Base-by-base conservation (phyloP, 2,888 invertebrate species). In the Folsomia candida region DNA sequence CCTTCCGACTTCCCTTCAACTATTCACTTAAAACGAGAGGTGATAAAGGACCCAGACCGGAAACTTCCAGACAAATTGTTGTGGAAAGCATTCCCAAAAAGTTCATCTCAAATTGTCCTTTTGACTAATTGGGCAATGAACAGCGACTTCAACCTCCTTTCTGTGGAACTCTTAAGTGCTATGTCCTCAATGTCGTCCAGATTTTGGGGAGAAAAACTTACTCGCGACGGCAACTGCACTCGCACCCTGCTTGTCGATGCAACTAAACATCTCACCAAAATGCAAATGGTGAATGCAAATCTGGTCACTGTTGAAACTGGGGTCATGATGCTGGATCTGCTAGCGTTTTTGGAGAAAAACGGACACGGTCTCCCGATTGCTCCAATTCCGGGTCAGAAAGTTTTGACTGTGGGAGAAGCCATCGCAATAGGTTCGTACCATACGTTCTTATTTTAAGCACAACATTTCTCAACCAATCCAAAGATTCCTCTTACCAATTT, bases 51-150 rank as follows among this genome's bases (percentile, higher is more conserved):
- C 22, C 54, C 54, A 20, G 6, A 14, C n/a, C 54, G 54, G 6
- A 6, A 54, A 54, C 4, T 54, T 6, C 20, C 54, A 4, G 22
- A 54, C 22, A 54, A 54, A 4, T 22, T 6, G 18, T 54, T 54
- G 20, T 54, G 54, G 54, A 54, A 54, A 54, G 54, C 54, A 14
- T 20, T 54, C 4, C 54, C 54, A 54, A 54, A 22, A 22, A 54
- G 6, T 54, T n/a, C 22, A 4, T 54, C 54, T n/a, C 54, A 54
- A 54, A 4, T 65, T 11, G 54, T 65, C 2, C 2, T 26, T 4
- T 4, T 65, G 28, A 51, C 54, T 14, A 65, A 65, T 28, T 65
- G 65, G 65, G 65, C 65, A 2, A 27, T n/a, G 20, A 25, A 27
- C 3, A n/a, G 54, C 25, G 54, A 27, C 6, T 65, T 47, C 63